Evolutionary conservation across 2,113 vertebrate genomes (phyloP), one percentile per base, ranked within the genome.

Genomic region (mouse (Mus musculus)): DNA sequence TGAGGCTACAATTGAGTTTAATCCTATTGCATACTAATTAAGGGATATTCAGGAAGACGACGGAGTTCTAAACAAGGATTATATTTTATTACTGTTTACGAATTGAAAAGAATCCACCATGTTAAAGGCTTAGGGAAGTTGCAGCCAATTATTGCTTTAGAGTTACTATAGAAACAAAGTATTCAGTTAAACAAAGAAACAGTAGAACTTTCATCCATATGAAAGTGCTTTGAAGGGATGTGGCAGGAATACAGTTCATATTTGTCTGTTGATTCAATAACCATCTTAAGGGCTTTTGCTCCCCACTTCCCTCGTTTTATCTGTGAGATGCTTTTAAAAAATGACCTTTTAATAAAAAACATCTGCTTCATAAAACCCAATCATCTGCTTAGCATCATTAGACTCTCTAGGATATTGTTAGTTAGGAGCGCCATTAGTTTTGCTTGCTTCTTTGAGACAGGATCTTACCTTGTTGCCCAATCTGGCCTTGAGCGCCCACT

Each of bases 161-260:
- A 89, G 96, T 98, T 98, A 97, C 97, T 97, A 97, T 98, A 97
- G 98, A 98, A 98, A 98, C 98, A 98, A 98, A 98, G 96, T 96
- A 96, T 98, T 56, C 97, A 98, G 98, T 98, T 98, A 98, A 98
- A 97, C 78, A 97, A 98, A 98, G 87, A 97, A 98, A 96, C 94
- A 52, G 94, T 93, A 85, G 81, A 96, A 94, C 93, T 97, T 97
- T 97, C 96, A 77, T 69, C 69, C 39, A 93, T 85, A 96, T 95
- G 42, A 94, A 96, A 96, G 87, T 95, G 76, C 91, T 98, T 95
- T 91, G 84, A 75, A 96, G 93, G 84, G 93, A 95, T 91, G 69
- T 96, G 80, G 36, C 81, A 90, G 78, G 96, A 88, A 71, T 81
- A 75, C 24, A 75, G 30, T 96, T 97, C 97, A 65, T 96, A 82